Base-by-base conservation (phyloP, 2,797 vertebrate genomes). In the Poeciliopsis infans region DNA sequence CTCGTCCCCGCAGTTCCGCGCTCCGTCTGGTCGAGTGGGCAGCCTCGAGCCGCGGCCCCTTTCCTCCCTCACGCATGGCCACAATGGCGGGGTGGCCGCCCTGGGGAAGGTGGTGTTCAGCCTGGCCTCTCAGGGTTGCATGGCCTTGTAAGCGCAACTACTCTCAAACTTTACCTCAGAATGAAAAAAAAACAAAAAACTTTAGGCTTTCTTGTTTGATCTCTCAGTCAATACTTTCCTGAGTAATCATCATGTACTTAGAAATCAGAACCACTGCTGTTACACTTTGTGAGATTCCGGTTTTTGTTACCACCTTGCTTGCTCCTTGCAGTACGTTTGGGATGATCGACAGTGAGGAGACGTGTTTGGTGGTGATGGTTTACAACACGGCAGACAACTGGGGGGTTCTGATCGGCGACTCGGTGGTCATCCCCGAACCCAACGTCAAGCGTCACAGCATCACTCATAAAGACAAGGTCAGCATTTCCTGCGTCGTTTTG, bases 61-160 rank as follows among this genome's bases (percentile, higher is more conserved):
- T 18, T 93, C 93, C 49, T 78, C 93, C 6, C 92, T 98, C 74
- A 89, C 90, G 1, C 95, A 96, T 0, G 97, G 97, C 8, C 88
- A 90, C 75, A 97, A 97, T 28, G 45, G 92, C 0, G 96, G 96
- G 20, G 76, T 91, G 46, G 97, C 97, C 10, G 95, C 97, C 59
- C 86, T 97, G 78, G 97, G 97, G 25, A 97, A 97, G 83, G 97
- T 98, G 90, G 95, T 98, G 73, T 98, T 98, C 92, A 98, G 97
- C 83, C 87, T 98, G 71, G 97, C 96, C 36, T 95, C 95, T 0
- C 97, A 97, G 83, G 96, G 96, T 75, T 96, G 96, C 76, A 97
- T 98, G 94, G 97, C 97, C 57, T 98, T 98, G 97, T 98, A 90
- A 97, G 97, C 96, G 12, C 66, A 72, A 13, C 23, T 45, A 7